Evolutionary conservation across 1,140 invertebrate species (phyloP).

Genomic region (Dryas iulia): DNA sequence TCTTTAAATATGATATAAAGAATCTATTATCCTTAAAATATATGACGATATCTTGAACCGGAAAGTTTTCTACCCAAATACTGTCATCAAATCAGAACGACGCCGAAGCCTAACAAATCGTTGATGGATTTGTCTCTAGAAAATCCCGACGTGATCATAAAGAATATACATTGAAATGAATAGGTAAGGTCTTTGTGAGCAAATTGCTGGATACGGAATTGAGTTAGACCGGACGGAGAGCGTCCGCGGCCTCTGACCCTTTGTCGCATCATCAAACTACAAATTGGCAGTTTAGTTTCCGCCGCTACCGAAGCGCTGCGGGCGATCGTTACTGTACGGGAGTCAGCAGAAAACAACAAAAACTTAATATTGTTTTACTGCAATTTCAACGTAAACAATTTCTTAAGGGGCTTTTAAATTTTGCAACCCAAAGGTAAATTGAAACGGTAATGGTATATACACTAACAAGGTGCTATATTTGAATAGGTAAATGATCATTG

Average conservation of each 20-base stretch:
- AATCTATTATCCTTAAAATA: too few species aligned
- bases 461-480: not conserved
- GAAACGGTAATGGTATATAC: not conserved
- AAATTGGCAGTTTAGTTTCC: conserved; percentile 59
- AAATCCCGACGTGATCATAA: conserved; percentile 29
- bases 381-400: not conserved
- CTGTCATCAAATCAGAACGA: conserved; percentile 27
- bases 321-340: conserved; percentile 34
- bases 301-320: conserved; percentile 35
- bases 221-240: conserved; percentile 33
- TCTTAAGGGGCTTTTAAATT: not conserved
- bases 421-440: not conserved
- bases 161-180: conserved; percentile 39
- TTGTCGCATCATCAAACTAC: conserved; percentile 57
- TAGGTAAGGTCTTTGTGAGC: conserved; percentile 38
- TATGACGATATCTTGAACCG: not conserved
- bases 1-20: too few species aligned
- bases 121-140: conserved; percentile 18
- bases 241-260: conserved; percentile 34
- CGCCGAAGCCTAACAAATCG: conserved; percentile 18
- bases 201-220: conserved; percentile 40
- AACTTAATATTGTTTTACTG: conserved; percentile 31
- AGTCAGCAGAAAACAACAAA: conserved; percentile 31
- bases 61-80: conserved; percentile 19
- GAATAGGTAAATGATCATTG: too few species aligned